Base-by-base conservation (phyloP, 2,888 invertebrate genomes). In the Thelaira solivaga region DNA sequence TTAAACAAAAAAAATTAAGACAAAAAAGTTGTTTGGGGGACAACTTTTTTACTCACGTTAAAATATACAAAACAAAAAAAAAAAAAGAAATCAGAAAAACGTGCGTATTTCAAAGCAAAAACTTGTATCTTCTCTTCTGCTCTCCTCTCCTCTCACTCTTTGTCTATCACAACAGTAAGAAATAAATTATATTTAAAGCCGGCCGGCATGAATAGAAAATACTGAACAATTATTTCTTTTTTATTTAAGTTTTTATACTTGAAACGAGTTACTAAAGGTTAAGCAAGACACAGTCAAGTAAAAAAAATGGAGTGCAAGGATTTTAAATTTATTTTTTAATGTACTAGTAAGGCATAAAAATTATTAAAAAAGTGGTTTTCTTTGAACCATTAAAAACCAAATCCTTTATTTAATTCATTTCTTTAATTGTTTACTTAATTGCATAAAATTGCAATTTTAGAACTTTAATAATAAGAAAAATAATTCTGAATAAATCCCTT, bases 181-280 rank as follows among this genome's bases (percentile, higher is more conserved):
- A 36, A 26, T 18, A 34, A 64, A 34, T 24, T 26, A 26, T 39
- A 10, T 51, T 64, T 26, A 10, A 18, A 13, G 31, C 73, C 73
- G 73, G 73, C 65, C 65, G 73, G 73, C 64, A 11, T 22, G 18
- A 2, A 41, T 7, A 45, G 6, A 26, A 16, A 39, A 49, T 34
- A 47, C 34, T 10, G 4, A n/a, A 39, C 8, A 57, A 57, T 39
- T n/a, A 57, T 7, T 1, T 36, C 11, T 36, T 36, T 10, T 4
- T 11, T 26, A 13, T 7, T 20, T 13, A 47, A 26, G 4, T 31
- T 31, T 5, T 51, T 51, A 13, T 4, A 26, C 26, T 31, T 31
- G 10, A 18, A 51, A 34, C 51, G 6, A 20, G 51, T 31, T 31
- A 1, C 1, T 8, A 31, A 4, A 31, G 4, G 11, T 8, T 8